phyloP scores from a whole-genome alignment of 2,113 vertebrate species.

The Laterallus jamaicensis region DNA sequence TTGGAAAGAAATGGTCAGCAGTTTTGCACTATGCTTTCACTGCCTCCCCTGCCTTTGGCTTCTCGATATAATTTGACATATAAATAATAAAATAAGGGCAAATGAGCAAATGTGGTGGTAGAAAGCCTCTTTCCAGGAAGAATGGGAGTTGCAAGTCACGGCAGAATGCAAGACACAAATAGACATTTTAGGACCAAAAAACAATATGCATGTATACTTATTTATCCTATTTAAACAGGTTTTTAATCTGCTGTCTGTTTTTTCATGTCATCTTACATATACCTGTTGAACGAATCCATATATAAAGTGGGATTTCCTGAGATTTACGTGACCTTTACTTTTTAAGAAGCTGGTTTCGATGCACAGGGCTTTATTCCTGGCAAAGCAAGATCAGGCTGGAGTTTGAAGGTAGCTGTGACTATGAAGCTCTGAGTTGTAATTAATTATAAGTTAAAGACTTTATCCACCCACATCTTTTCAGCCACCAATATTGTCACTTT shows the following conservation, averaged over 20 bases:
- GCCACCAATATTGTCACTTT: not conserved
- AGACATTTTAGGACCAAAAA: not conserved
- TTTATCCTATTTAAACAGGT: not conserved
- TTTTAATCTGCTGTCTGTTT: not conserved
- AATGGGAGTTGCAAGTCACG: not conserved
- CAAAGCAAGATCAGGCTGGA: not conserved
- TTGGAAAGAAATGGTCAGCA: not conserved
- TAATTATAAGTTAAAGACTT: not conserved
- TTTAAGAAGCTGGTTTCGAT: not conserved
- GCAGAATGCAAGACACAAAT: not conserved
- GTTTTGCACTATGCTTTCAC: fast-evolving
- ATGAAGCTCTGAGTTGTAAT: not conserved
- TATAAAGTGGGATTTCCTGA: conserved; percentile 33
- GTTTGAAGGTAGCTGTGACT: not conserved
- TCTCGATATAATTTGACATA: not conserved
- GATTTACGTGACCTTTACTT: conserved; percentile 32
- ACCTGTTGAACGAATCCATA: conserved; percentile 35
- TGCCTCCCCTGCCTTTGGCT: not conserved
- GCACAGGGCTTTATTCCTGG: not conserved
- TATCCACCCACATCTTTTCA: not conserved
- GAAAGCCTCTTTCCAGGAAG: not conserved
- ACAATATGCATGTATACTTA: not conserved
- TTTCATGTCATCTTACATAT: not conserved
- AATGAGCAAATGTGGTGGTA: not conserved
- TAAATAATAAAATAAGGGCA: not conserved